Conservation (phyloP, 2,797 vertebrate genomes). For the Heterohyrax brucei region DNA sequence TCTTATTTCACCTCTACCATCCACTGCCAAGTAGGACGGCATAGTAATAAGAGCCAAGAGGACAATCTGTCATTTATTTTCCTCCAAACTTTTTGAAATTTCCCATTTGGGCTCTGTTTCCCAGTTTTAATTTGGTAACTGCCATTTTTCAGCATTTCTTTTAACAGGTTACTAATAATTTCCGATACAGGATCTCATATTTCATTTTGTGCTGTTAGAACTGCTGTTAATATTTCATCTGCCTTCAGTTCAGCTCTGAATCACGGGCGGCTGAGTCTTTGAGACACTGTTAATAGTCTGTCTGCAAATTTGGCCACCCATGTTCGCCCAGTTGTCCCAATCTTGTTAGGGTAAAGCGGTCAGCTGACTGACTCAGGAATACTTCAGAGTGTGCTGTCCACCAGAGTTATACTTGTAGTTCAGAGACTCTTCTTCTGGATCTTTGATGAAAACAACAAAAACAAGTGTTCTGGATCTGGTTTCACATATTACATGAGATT, state of each 20-base stretch:
- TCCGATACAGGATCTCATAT: conserved; percentile 90
- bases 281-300: conserved; percentile 84
- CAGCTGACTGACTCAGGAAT: conserved; percentile 68
- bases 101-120: conserved; percentile 90
- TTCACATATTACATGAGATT: neutral
- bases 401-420: conserved; percentile 50
- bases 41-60: conserved; percentile 89
- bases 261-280: conserved; percentile 70
- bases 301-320: conserved; percentile 81
- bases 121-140: conserved; percentile 92
- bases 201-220: conserved; percentile 90
- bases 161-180: conserved; percentile 92
- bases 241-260: conserved; percentile 86
- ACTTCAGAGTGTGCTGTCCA: conserved; percentile 69
- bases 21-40: conserved; percentile 85
- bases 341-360: conserved; percentile 85
- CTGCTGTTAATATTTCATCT: conserved; percentile 92
- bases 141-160: conserved; percentile 90
- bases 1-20: conserved; percentile 86
- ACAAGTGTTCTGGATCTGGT: conserved; percentile 7
- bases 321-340: conserved; percentile 79
- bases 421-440: conserved; percentile 65
- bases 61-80: conserved; percentile 90
- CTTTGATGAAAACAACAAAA: conserved; percentile 51
- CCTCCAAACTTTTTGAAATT: conserved; percentile 91